Percentiles rank a stretch among this genome's conserved stretches.
Evolutionary conservation across 2,888 invertebrate genomes (phyloP).

Genomic region (Molanna angustata): DNA sequence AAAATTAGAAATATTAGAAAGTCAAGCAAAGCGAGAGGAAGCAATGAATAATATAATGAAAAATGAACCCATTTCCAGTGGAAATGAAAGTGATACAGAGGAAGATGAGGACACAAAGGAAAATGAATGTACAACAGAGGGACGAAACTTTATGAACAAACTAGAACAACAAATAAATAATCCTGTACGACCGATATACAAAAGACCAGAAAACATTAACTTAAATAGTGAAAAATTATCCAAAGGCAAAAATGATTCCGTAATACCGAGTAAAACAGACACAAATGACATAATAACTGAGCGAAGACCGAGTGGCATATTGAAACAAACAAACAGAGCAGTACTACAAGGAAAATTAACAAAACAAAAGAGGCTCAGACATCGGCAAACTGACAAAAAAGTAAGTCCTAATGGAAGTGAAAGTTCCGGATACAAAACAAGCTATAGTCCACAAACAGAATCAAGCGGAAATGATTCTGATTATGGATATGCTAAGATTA

Average conservation of each 20-base stretch:
- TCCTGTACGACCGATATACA: slow-evolving; percentile 12
- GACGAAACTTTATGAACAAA: slow-evolving; percentile 26
- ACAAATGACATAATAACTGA: slow-evolving; percentile 14
- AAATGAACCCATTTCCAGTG: slow-evolving; percentile 41
- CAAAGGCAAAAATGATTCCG: not conserved
- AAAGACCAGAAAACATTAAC: slow-evolving; percentile 6
- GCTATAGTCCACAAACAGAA: slow-evolving; percentile 47
- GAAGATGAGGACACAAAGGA: slow-evolving; percentile 11
- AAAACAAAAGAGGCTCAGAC: slow-evolving; percentile 23
- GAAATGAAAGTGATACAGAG: slow-evolving; percentile 16
- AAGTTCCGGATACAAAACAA: slow-evolving; percentile 57
- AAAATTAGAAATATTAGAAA: slow-evolving; percentile 52
- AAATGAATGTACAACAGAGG: slow-evolving; percentile 15
- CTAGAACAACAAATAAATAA: slow-evolving; percentile 15
- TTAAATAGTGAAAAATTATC: slow-evolving; percentile 4
- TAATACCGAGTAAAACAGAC: slow-evolving; percentile 35
- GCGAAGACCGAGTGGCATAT: slow-evolving; percentile 30
- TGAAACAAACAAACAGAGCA: slow-evolving; percentile 29
- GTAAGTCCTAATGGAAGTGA: slow-evolving; percentile 26
- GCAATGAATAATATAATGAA: slow-evolving; percentile 37
- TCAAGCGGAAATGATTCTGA: slow-evolving; percentile 58
- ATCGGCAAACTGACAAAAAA: slow-evolving; percentile 8
- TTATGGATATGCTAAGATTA: slow-evolving; percentile 62
- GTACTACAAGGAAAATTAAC: slow-evolving; percentile 19
- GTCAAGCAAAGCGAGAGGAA: slow-evolving; percentile 42